Percentiles rank a stretch among this genome's conserved stretches.
Conservation (phyloP, 2,797 vertebrate genomes). For the Epinephelus coioides region DNA sequence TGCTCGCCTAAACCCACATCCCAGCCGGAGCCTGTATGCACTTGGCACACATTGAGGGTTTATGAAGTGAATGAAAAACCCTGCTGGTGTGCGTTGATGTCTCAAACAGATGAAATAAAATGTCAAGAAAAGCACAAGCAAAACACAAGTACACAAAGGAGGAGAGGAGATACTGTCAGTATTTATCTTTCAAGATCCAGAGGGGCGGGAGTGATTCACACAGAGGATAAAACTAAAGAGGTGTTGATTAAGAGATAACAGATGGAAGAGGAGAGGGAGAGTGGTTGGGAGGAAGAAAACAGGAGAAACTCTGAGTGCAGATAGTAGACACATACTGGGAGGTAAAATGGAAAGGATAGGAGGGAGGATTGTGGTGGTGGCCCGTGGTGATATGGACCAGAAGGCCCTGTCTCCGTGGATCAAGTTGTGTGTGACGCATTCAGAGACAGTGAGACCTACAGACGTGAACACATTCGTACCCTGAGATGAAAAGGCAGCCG, state of each 20-base stretch:
- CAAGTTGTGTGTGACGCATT: conserved; percentile 58
- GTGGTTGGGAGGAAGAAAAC: background rate
- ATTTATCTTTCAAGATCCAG: conserved; percentile 31
- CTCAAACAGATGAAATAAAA: conserved; percentile 55
- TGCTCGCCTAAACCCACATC: conserved; percentile 59
- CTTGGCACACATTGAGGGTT: conserved; percentile 44
- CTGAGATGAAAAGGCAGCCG: conserved; percentile 64
- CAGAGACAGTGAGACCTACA: conserved; percentile 31
- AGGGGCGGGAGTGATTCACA: conserved; percentile 5
- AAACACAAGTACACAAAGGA: conserved; percentile 23
- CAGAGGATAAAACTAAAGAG: conserved; percentile 34
- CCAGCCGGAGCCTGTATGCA: conserved; percentile 35
- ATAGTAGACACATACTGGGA: no score
- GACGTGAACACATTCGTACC: conserved; percentile 33
- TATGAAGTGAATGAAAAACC: conserved; percentile 47
- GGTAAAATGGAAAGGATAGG: background rate
- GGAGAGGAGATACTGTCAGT: conserved; percentile 13
- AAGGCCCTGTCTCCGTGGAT: conserved; percentile 41
- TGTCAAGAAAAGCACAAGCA: conserved; percentile 6
- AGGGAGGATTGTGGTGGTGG: conserved; percentile 16
- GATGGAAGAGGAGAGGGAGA: conserved; percentile 7
- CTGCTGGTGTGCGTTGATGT: conserved; percentile 33
- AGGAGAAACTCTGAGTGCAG: background rate
- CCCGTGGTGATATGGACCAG: conserved; percentile 25
- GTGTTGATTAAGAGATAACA: conserved; percentile 34